Percentiles rank a stretch among this genome's conserved stretches.
Evolutionary conservation across 2,113 vertebrate species (phyloP).

Genomic region (Strix aluco): DNA sequence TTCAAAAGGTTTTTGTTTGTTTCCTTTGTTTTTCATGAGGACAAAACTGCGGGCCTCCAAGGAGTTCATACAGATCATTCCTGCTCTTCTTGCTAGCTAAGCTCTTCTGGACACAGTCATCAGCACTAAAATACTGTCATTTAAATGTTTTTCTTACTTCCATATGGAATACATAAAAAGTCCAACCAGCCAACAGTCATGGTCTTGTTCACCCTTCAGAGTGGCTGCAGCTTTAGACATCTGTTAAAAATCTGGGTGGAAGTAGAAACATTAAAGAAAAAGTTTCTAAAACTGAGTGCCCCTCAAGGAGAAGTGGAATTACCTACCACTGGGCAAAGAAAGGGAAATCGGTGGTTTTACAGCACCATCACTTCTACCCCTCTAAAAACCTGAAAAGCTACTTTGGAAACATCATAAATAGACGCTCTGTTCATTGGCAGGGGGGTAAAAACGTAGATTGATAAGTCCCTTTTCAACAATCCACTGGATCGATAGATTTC

Average conservation of each 20-base stretch:
- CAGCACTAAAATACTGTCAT: background rate
- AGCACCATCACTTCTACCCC: background rate
- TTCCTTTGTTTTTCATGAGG: background rate
- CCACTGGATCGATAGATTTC: background rate
- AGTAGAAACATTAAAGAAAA: background rate
- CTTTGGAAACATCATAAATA: background rate
- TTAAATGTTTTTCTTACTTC: background rate
- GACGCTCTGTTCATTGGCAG: background rate
- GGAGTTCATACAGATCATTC: background rate
- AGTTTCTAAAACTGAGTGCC: background rate
- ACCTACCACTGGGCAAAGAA: background rate
- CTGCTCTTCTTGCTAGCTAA: background rate
- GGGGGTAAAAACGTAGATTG: background rate
- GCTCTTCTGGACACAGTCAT: background rate
- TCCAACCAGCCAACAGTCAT: background rate
- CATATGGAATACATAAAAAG: background rate
- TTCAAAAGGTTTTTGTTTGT: background rate
- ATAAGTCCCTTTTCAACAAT: background rate
- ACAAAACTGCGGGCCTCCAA: background rate
- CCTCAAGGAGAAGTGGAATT: background rate
- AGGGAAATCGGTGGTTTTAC: background rate
- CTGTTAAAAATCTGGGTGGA: background rate
- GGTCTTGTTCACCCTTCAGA: background rate
- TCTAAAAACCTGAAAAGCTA: background rate
- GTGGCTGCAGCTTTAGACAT: background rate